Base-by-base conservation (phyloP, 2,797 vertebrate genomes). In the Darevskia nairensis region DNA sequence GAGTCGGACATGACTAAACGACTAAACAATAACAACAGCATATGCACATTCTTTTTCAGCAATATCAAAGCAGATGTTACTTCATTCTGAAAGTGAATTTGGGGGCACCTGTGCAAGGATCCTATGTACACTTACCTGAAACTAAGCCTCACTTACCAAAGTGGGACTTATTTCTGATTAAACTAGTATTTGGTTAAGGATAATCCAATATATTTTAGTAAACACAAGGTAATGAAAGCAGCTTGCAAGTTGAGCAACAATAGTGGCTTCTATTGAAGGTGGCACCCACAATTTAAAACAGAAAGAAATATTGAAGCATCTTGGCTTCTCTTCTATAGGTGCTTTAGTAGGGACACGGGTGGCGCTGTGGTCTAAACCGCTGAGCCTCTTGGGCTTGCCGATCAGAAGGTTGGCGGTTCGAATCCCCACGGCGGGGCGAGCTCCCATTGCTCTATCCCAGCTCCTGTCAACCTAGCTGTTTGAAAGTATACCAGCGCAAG, bases 281-380 rank as follows among this genome's bases (percentile, higher is more conserved):
- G 46, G 72, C 88, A 35, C 74, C 81, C 92, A 69, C 87, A 85
- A 78, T 71, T 86, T 64, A 89, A 44, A 87, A 80, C 15, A 19
- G 50, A 87, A 88, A 11, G 32, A 21, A 46, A 13, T 17, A 74
- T 4, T 59, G 8, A 85, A 19, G 41, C 13, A 79, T 35, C 21
- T 21, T 86, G 39, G 41, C n/a, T 74, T 32, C 9, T 68, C 39
- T 86, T 68, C 23, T 32, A 46, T 21, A 68, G 6, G 61, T 10
- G 27, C 6, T 8, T 44, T 50, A 68, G 41, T 55, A 55, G 50
- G 13, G 50, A 55, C 1, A 1, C 3, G 50, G 50, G 50, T 55
- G 50, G 13, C 3, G 13, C 50, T 55, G 50, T 55, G 50, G 50
- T 55, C 50, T 55, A 55, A 55, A 55, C 50, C 50, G 15, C 13